Evolutionary conservation across 2,113 vertebrate species (phyloP), one percentile per base, ranked within the genome.

Genomic region (Suricata suricatta): DNA sequence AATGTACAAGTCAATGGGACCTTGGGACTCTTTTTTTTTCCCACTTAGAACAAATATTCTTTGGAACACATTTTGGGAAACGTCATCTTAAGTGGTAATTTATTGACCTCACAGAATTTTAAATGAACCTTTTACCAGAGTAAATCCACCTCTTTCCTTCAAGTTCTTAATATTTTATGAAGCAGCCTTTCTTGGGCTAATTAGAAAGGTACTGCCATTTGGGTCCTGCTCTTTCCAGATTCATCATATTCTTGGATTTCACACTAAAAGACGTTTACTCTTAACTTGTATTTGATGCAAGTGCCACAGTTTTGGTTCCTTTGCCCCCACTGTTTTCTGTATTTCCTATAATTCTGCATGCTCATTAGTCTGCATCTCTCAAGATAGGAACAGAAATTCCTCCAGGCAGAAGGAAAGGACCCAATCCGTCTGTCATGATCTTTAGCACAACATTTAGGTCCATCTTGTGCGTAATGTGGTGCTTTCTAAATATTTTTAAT

Each of bases 51-150:
- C 33, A 31, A 89, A 38, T 63, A 63, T 35, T 80, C 80, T 86
- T 93, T 82, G 63, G 47, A 94, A 88, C n/a, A 60, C 54, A 90
- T 79, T 96, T 96, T 97, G 41, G 86, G 74, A 96, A 95, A 90
- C 90, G 63, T 63, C 86, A 97, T 85, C 29, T 33, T 86, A 87
- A 89, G 68, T 92, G 96, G 68, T 93, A 88, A 95, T 92, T 96
- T 92, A 90, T 74, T 93, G 87, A 93, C 54, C 23, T 94, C 44
- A 60, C 17, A 80, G 83, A 93, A 87, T 96, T 83, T 80, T 86
- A 89, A 96, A 95, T 90, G 47, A 82, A 44, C 13, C 21, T 87
- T 87, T 90, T 87, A 84, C 41, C 3, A 74, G 35, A 69, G 38
- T 63, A 81, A 79, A 89, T 66, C 57, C 5, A 85, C 63, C 19